Percentiles rank a stretch among this genome's conserved stretches.
These are phyloP conservation scores for Vanessa cardui DNA, from an alignment of 2,888 invertebrate genomes.

Conservation along the genomic window DNA sequence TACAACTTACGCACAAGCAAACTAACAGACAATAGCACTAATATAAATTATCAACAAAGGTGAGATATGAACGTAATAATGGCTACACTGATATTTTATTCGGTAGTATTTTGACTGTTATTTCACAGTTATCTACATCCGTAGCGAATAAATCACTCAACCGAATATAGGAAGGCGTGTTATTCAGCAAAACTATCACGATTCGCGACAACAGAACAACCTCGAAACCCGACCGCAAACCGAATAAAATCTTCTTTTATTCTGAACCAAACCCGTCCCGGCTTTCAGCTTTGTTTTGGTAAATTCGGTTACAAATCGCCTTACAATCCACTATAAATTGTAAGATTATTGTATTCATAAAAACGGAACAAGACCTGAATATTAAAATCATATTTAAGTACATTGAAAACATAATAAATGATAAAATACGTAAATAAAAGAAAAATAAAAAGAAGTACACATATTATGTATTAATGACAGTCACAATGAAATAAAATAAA, in stretches of 20 bases:
- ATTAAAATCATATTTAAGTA: too few relatives aligned
- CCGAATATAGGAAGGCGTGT: constrained; percentile 9
- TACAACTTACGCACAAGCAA: too few relatives aligned
- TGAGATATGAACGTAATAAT: too few relatives aligned
- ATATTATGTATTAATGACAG: too few relatives aligned
- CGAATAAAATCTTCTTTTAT: constrained; percentile 33
- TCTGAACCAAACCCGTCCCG: constrained; percentile 26
- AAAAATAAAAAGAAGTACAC: too few relatives aligned
- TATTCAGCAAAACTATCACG: constrained; percentile 22
- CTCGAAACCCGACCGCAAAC: constrained; percentile 26
- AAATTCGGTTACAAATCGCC: constrained; percentile 33
- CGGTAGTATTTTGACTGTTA: too few relatives aligned
- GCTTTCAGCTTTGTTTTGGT: constrained; percentile 32
- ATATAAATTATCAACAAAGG: too few relatives aligned
- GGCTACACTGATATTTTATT: too few relatives aligned
- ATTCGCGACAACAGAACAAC: constrained; percentile 18
- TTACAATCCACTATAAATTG: constrained; percentile 17
- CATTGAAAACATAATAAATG: too few relatives aligned
- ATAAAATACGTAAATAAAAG: too few relatives aligned
- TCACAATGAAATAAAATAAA: too few relatives aligned
- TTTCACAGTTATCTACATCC: not conserved
- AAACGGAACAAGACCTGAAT: not conserved
- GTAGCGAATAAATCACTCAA: constrained; percentile 22
- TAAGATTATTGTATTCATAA: not conserved
- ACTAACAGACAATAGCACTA: too few relatives aligned